Conservation (phyloP, 2,113 vertebrate genomes). For the Saimiri boliviensis region DNA sequence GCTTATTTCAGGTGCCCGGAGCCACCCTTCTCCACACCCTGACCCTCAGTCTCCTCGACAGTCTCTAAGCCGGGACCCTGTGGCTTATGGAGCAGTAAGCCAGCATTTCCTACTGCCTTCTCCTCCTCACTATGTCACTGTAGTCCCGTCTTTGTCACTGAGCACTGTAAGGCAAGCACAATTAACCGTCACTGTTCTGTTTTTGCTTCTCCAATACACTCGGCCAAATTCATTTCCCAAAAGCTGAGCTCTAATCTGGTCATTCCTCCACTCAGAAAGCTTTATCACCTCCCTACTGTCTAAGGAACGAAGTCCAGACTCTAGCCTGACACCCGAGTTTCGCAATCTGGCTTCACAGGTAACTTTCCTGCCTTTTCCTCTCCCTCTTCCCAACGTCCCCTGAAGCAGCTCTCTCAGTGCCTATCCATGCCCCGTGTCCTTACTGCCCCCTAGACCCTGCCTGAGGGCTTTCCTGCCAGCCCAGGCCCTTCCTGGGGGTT, state of each 20-base stretch:
- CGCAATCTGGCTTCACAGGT: not conserved
- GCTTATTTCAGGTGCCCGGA: not conserved
- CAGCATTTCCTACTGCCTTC: accelerated
- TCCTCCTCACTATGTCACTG: not conserved
- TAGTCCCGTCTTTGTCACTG: not conserved
- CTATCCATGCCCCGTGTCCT: not conserved
- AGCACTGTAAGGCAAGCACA: not conserved
- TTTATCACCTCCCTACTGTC: no score
- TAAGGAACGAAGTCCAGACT: not conserved
- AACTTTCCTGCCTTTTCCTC: not conserved
- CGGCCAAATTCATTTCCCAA: not conserved
- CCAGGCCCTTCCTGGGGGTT: not conserved
- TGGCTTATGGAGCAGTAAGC: not conserved
- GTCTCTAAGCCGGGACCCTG: not conserved
- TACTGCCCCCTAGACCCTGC: not conserved
- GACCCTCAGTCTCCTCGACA: not conserved
- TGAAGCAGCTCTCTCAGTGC: not conserved
- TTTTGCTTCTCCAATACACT: not conserved
- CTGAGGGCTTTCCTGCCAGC: not conserved
- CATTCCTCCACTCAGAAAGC: not conserved
- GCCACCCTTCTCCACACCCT: not conserved
- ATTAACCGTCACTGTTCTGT: not conserved
- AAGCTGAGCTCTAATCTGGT: not conserved
- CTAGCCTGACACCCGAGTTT: not conserved
- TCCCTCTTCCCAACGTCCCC: not conserved